A percentile compares a stretch with the other conserved stretches of the same genome.
These are phyloP conservation scores for Thyatira batis DNA, from an alignment of 2,888 invertebrate species.

Conservation along the genomic window DNA sequence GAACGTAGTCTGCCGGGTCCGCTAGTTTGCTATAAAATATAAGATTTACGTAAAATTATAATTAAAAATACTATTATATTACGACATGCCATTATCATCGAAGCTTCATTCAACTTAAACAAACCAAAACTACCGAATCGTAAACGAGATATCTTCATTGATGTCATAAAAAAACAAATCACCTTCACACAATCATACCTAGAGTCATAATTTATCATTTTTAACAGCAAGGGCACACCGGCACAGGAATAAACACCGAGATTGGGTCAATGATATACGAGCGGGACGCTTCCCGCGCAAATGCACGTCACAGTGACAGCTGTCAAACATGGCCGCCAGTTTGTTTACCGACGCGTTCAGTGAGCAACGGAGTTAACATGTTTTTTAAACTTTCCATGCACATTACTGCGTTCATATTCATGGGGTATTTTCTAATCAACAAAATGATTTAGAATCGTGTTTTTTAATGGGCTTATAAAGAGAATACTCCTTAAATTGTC, in stretches of 20 bases:
- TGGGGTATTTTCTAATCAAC: no score
- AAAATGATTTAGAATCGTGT: no score
- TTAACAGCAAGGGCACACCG: conserved; percentile 15
- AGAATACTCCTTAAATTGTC: no score
- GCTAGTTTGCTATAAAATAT: no score
- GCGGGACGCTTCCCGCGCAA: conserved; percentile 21
- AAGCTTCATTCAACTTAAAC: no score
- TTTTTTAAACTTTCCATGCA: not conserved
- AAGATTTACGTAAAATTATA: no score
- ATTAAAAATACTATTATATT: no score
- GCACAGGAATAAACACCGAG: conserved; percentile 25
- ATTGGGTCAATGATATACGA: conserved; percentile 31
- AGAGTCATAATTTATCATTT: conserved; percentile 21
- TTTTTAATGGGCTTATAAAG: no score
- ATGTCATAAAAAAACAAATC: conserved; percentile 18
- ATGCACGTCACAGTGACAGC: conserved; percentile 27
- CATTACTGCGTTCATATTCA: not conserved
- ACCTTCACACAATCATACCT: conserved; percentile 12
- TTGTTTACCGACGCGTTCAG: not conserved
- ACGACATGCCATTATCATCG: no score
- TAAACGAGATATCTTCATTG: not conserved
- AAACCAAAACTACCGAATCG: not conserved
- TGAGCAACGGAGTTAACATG: not conserved
- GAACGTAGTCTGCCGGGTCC: no score
- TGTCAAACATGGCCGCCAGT: conserved; percentile 26